Evolutionary conservation across 2,797 vertebrate genomes (phyloP).

Genomic region (Danio choprae): DNA sequence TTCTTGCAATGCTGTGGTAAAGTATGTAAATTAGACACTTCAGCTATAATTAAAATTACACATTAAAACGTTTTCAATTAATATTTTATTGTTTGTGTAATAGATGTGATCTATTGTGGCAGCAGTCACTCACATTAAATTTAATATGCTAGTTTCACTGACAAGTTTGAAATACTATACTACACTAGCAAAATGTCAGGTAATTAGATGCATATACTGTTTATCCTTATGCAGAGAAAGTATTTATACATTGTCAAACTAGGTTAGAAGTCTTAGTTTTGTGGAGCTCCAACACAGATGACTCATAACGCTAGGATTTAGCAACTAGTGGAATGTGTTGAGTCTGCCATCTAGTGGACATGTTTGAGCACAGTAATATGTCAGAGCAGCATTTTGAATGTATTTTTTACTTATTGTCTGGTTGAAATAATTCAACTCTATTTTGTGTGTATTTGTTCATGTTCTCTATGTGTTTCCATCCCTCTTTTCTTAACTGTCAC

Average conservation of each 20-base stretch:
- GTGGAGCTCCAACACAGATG: neutral
- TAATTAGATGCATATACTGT: neutral
- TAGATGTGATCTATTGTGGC: neutral
- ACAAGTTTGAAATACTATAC: no score
- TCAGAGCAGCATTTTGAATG: neutral
- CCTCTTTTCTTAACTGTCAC: slow-evolving; percentile 25
- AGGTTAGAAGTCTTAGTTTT: neutral
- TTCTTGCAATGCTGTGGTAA: neutral
- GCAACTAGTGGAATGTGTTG: slow-evolving; percentile 33
- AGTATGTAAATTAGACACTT: neutral
- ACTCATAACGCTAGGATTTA: neutral
- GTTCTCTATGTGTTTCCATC: slow-evolving; percentile 34
- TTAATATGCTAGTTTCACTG: neutral
- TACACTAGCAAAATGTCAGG: neutral
- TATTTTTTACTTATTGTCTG: neutral
- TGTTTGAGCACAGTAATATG: neutral
- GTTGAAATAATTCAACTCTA: neutral
- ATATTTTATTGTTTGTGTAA: neutral
- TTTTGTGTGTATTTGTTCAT: slow-evolving; percentile 7
- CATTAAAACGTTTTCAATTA: neutral
- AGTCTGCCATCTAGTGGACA: slow-evolving; percentile 60
- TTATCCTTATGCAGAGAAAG: neutral
- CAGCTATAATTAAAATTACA: neutral
- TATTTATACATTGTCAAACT: neutral
- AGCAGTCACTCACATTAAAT: neutral